Percentiles rank a stretch among this genome's conserved stretches.
phyloP scores from a whole-genome alignment of 2,797 vertebrate genomes.

The Poliocrania exsul region DNA sequence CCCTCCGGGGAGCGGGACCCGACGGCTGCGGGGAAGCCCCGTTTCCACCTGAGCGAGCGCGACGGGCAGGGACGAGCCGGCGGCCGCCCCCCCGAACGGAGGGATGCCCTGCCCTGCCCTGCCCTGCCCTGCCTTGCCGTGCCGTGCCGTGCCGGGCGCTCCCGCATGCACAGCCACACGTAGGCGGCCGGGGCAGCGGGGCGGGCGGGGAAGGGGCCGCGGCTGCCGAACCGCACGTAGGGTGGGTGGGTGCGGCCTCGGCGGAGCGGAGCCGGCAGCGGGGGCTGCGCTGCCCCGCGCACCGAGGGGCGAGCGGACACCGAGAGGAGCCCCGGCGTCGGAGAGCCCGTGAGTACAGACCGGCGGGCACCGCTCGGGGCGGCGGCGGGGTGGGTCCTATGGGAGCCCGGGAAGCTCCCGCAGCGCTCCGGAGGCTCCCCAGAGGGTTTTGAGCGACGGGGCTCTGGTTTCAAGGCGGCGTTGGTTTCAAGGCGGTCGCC shows the following conservation, averaged over 20 bases:
- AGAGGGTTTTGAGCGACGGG: background rate
- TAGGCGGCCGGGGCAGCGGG: background rate
- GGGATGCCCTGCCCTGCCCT: background rate
- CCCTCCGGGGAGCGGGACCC: background rate
- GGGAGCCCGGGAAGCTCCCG: background rate
- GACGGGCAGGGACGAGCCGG: background rate
- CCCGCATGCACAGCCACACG: slow-evolving; percentile 45
- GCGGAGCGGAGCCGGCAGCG: background rate
- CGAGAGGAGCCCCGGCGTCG: background rate
- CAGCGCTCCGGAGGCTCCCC: background rate
- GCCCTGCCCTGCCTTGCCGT: background rate
- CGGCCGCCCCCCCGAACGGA: background rate
- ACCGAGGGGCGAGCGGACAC: background rate
- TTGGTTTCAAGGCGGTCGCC: background rate
- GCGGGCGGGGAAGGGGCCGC: background rate
- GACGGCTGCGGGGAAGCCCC: background rate
- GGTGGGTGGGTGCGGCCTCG: slow-evolving; percentile 39
- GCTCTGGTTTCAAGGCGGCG: background rate
- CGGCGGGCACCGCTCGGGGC: background rate
- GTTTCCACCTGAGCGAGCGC: background rate
- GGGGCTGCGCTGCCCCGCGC: background rate
- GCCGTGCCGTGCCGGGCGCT: background rate
- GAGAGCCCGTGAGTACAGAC: slow-evolving; percentile 5
- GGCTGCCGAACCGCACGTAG: slow-evolving; percentile 60
- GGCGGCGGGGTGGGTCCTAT: background rate